Percentiles rank a stretch among this genome's conserved stretches.
Conservation (phyloP, 2,797 vertebrate species). For the Sebastes trivittatus region DNA sequence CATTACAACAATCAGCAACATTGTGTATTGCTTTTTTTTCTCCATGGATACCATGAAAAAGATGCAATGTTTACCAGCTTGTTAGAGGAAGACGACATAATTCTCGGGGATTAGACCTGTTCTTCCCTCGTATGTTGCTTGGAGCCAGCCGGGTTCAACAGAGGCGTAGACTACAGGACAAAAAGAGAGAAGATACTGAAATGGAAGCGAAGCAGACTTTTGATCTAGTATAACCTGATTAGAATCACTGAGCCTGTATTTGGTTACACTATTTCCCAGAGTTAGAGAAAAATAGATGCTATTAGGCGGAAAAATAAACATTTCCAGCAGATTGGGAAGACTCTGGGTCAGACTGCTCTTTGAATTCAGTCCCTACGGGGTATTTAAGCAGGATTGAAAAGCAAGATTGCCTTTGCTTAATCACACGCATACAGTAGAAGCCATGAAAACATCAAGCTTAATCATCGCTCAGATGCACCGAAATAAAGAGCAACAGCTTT, state of each 20-base stretch:
- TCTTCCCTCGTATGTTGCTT: constrained; percentile 93
- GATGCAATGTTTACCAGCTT: constrained; percentile 68
- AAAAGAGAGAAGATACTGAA: constrained; percentile 7
- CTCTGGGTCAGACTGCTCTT: constrained; percentile 26
- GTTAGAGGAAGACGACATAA: constrained; percentile 93
- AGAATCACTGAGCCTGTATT: background rate
- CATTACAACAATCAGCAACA: constrained; percentile 14
- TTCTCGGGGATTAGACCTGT: constrained; percentile 95
- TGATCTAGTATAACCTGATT: background rate
- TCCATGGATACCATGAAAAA: constrained; percentile 96
- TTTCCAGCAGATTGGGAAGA: constrained; percentile 16
- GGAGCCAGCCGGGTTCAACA: constrained; percentile 95
- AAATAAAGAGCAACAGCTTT: background rate
- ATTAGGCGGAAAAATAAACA: constrained; percentile 5
- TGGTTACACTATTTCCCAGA: background rate
- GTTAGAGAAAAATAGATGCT: background rate
- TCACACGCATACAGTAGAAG: background rate
- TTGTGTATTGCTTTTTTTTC: constrained; percentile 58
- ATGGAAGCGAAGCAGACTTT: background rate
- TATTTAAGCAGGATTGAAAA: constrained; percentile 13
- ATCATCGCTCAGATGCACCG: background rate
- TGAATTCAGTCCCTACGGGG: constrained; percentile 16
- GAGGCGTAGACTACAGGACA: constrained; percentile 88
- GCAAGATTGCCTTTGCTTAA: background rate
- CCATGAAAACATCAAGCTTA: background rate